Evolutionary conservation across 2,113 vertebrate species (phyloP).

Genomic region (Malaclemys terrapin): DNA sequence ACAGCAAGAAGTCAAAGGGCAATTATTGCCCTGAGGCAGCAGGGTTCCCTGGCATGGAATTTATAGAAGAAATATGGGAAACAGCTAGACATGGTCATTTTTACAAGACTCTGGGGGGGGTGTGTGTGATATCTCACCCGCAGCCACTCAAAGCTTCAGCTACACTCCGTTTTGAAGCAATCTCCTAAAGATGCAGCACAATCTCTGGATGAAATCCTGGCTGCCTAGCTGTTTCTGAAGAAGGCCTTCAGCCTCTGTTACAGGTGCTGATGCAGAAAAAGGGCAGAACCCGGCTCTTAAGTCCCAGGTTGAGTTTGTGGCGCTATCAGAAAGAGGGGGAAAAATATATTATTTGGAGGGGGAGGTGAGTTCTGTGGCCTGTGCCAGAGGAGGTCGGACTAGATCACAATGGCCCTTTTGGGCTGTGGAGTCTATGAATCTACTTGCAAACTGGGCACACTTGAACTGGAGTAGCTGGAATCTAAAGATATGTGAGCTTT

Average conservation of each 20-base stretch:
- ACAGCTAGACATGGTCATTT: not conserved
- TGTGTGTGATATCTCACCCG: not conserved
- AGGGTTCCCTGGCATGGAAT: not conserved
- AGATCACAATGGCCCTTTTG: not conserved
- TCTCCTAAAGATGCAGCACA: not conserved
- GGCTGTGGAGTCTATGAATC: not conserved
- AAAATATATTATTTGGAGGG: too few relatives aligned
- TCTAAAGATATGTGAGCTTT: not conserved
- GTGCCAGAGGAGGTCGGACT: not conserved
- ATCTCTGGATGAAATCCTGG: not conserved
- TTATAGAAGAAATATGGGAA: not conserved
- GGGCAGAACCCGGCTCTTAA: too few relatives aligned
- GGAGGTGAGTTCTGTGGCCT: not conserved
- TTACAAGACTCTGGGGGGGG: not conserved
- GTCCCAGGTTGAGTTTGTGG: not conserved
- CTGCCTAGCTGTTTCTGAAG: not conserved
- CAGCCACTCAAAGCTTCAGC: not conserved
- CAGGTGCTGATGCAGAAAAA: not conserved
- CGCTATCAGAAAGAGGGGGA: not conserved
- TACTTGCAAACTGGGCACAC: not conserved
- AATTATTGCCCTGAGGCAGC: not conserved
- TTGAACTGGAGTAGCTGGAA: not conserved
- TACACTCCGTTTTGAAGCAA: not conserved
- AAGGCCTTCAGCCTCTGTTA: not conserved
- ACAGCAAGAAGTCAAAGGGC: not conserved